Evolutionary conservation across 2,888 invertebrate species (phyloP).

Genomic region (Brachycybe producta): DNA sequence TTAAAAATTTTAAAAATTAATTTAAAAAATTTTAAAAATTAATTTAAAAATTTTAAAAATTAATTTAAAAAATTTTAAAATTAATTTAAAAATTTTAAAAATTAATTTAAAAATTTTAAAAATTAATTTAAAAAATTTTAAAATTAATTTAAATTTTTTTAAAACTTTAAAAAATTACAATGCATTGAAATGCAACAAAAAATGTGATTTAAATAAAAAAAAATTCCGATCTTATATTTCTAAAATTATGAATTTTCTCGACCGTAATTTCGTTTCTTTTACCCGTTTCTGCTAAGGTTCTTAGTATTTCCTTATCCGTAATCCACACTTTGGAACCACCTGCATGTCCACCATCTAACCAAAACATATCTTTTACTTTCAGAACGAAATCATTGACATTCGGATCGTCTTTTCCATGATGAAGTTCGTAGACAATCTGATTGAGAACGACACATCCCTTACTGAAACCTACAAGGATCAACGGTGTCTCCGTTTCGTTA

Average conservation of each 20-base stretch:
- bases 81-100: no score
- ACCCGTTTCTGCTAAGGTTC: constrained; percentile 59
- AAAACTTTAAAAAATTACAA: no score
- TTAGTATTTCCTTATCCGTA: constrained; percentile 56
- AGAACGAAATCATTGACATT: constrained; percentile 37
- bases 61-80: no score
- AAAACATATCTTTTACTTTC: constrained; percentile 60
- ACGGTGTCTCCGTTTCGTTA: no score
- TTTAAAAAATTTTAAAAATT: no score
- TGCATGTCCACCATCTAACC: constrained; percentile 85
- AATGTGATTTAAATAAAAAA: no score
- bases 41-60: no score
- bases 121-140: constrained; percentile 11
- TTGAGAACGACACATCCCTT: constrained; percentile 88
- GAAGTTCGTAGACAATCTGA: constrained; percentile 75
- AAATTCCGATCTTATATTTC: no score
- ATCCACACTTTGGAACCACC: constrained; percentile 81
- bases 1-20: no score
- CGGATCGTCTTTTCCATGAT: constrained; percentile 36
- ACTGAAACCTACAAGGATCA: constrained; percentile 69
- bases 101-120: constrained; percentile 12
- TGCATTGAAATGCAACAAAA: no score
- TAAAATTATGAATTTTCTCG: no score
- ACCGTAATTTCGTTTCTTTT: no score
- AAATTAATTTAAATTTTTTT: neutral